Evolutionary conservation across 2,888 invertebrate species (phyloP).

Genomic region (Volucella inflata): DNA sequence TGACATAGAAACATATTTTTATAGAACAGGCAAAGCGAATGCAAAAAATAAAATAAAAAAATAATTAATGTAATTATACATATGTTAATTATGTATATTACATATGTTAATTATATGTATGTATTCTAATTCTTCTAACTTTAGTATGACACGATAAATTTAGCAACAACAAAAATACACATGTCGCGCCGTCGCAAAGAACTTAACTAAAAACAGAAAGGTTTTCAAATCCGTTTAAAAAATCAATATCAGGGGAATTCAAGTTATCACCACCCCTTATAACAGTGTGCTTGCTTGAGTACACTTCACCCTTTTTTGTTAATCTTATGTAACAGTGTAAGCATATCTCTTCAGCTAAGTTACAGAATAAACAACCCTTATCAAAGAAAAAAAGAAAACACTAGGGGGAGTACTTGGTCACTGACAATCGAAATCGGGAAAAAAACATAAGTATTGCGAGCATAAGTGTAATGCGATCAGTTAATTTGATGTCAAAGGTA

Average conservation of each 20-base stretch:
- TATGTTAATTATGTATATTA: neutral
- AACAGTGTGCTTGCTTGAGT: neutral
- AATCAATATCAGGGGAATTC: constrained; percentile 42
- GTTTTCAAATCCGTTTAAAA: constrained; percentile 2
- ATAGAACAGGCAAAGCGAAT: neutral
- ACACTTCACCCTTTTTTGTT: too few relatives aligned
- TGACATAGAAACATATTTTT: neutral
- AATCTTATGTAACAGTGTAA: too few relatives aligned
- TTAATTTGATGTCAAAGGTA: too few relatives aligned
- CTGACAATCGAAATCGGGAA: neutral
- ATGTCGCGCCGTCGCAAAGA: constrained; percentile 59
- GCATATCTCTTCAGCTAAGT: too few relatives aligned
- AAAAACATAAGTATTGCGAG: neutral
- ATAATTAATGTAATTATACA: neutral
- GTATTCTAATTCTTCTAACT: neutral
- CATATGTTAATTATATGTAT: neutral
- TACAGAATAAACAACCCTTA: constrained; percentile 31
- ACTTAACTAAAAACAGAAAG: constrained; percentile 49
- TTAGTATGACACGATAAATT: neutral
- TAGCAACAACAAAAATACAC: constrained; percentile 13
- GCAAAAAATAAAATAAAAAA: neutral
- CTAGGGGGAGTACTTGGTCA: neutral
- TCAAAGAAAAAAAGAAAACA: constrained; percentile 13
- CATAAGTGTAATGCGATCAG: too few relatives aligned
- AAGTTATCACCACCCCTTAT: constrained; percentile 50